Base-by-base conservation (phyloP, 2,113 vertebrate genomes). In the Empidonax traillii region DNA sequence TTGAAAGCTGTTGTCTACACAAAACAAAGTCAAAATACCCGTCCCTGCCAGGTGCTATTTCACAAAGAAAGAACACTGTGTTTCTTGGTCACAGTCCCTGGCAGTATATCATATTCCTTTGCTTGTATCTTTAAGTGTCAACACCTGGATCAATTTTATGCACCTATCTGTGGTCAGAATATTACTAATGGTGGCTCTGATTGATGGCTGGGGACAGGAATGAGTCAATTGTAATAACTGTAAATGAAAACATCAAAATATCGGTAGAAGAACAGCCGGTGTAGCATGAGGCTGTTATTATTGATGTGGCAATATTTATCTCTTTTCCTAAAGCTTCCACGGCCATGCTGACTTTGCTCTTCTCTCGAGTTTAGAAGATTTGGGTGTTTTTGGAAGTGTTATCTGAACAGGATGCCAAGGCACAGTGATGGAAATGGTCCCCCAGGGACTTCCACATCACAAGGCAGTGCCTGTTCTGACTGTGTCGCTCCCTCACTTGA, bases 401-500 rank as follows among this genome's bases (percentile, higher is more conserved):
- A 2, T 21, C 18, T 1, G 2, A 21, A 12, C 3, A 22, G 52
- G 46, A 14, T 47, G 61, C 53, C 68, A 24, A 10, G 66, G 71
- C 75, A 58, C 79, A 74, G 82, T 1, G 55, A 9, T 30, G 66
- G 37, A 2, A 1, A 5, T 2, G 59, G 27, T 46, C 44, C 24
- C 9, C 3, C 25, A 2, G 27, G 3, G 62, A 9, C 33, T 27
- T 28, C 59, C 46, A 33, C 16, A 3, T 3, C 0, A 3, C 39
- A 9, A 27, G 17, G 52, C 56, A 35, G 58, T 2, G 75, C 75
- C 58, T 25, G 55, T 9, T 16, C 41, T 0, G 0, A 8, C 20
- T 3, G 2, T 1, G 23, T 6, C 8, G 0, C n/a, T 30, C 24
- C 53, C 25, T 27, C 4, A 1, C 17, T 2, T 1, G 53, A 3